Base-by-base conservation (phyloP, 2,113 vertebrate species). In the Scomber colias region DNA sequence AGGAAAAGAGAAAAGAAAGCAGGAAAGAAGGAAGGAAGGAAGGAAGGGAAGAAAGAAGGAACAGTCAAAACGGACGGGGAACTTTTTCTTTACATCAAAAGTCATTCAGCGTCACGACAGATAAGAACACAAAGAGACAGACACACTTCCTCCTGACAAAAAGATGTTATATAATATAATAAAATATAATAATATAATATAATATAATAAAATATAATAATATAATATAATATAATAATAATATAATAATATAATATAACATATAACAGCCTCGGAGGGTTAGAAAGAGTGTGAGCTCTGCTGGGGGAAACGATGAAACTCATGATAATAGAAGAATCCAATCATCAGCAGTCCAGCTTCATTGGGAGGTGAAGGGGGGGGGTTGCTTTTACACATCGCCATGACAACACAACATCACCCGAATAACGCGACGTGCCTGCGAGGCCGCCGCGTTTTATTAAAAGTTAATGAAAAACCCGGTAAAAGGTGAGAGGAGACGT, bases 281-380 rank as follows among this genome's bases (percentile, higher is more conserved):
- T 68, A 86, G 31, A 73, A 75, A 70, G 21, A 12, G 51, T 19
- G 12, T 15, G 21, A 16, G 10, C 71, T 82, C 73, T 69, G 59
- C 66, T 17, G 27, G 57, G 53, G 74, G 62, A 66, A 75, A 69
- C 59, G 74, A 81, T 86, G 70, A 76, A 79, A 75, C 55, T 76
- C 60, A 11, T 62, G 62, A 86, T 83, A 88, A 83, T 59, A 53
- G 13, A 81, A 56, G 51, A 73, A 87, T 82, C 71, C 79, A 81
- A 87, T 89, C 85, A 88, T 72, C 84, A 86, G 81, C 53, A 11
- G 76, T 70, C 40, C 69, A 55, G 79, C 65, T 70, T 71, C 53
- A 21, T 82, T 27, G 24, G 24, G 21, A 21, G 21, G 21, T 21
- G 21, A 21, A 21, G 24, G 59, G 17, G 30, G 56, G 40, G 12